These are phyloP conservation scores for Antedon bifida DNA, from an alignment of 35 echinoderm and acorn worm species.

Conservation along the genomic window DNA sequence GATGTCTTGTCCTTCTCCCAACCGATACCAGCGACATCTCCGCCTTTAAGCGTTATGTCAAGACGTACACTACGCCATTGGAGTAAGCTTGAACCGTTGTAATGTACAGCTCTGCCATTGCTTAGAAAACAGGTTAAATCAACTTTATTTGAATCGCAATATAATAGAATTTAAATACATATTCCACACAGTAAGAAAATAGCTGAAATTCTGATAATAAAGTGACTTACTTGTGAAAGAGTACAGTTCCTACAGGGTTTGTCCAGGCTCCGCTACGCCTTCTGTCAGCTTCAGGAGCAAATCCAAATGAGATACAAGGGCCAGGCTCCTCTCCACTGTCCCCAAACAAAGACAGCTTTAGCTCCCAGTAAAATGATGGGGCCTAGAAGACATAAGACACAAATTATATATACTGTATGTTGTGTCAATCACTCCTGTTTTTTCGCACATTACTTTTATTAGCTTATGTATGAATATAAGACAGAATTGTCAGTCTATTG, in stretches of 20 bases:
- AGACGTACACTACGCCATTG: constrained; percentile 67
- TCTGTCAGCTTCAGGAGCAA: constrained; percentile 47
- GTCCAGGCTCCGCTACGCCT: constrained; percentile 65
- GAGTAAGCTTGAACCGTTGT: constrained; percentile 60
- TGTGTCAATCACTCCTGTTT: neutral
- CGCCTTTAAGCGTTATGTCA: constrained; percentile 39
- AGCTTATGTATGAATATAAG: too few relatives aligned
- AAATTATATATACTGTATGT: neutral
- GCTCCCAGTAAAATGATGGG: constrained; percentile 76
- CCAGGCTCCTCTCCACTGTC: constrained; percentile 53
- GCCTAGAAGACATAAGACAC: constrained; percentile 11
- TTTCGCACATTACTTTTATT: too few relatives aligned
- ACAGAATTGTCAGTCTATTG: too few relatives aligned
- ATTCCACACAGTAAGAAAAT: too few relatives aligned
- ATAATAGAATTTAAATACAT: too few relatives aligned
- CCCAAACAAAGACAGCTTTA: constrained; percentile 61
- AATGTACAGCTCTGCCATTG: constrained; percentile 56
- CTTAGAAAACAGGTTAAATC: too few relatives aligned
- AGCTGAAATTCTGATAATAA: too few relatives aligned
- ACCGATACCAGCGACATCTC: constrained; percentile 47
- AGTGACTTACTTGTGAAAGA: constrained; percentile 59
- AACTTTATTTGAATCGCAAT: too few relatives aligned
- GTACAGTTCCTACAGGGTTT: constrained; percentile 63
- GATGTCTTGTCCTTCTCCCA: constrained; percentile 38
- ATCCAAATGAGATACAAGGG: constrained; percentile 54